A percentile compares a stretch with the other conserved stretches of the same genome.
Conservation (phyloP, 2,888 invertebrate genomes). For the Oscheius sp. region DNA sequence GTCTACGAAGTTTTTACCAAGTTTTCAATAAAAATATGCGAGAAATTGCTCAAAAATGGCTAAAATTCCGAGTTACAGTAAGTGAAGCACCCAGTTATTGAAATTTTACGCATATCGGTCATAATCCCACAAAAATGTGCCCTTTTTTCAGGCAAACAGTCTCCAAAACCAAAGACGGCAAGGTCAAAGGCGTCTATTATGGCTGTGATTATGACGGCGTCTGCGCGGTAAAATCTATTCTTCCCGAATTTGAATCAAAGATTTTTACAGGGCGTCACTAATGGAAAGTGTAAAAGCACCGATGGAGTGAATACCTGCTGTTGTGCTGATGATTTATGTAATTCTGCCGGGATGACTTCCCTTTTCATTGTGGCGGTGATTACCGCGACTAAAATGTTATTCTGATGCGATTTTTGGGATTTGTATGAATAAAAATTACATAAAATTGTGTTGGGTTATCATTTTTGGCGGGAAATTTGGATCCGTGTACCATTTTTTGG, state of each 20-base stretch:
- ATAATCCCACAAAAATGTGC: no score
- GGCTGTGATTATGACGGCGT: not conserved
- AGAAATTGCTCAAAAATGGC: no score
- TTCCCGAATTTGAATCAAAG: no score
- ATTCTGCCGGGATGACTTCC: not conserved
- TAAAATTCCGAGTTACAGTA: no score
- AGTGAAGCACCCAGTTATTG: no score
- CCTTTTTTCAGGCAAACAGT: not conserved
- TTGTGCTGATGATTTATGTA: not conserved
- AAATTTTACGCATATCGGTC: no score
- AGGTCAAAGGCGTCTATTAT: not conserved
- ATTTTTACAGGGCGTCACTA: not conserved
- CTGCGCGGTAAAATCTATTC: not conserved
- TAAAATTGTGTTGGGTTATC: not conserved
- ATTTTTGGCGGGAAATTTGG: not conserved
- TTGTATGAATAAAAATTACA: not conserved
- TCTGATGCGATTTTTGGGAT: not conserved
- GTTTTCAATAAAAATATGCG: no score
- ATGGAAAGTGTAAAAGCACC: slow-evolving; percentile 10
- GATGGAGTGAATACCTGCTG: slow-evolving; percentile 10
- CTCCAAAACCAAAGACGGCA: not conserved
- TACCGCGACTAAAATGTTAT: not conserved
- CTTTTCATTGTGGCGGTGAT: not conserved
- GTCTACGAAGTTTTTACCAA: no score
- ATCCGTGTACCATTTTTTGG: no score